Percentiles rank a stretch among this genome's conserved stretches.
These are phyloP conservation scores for Trididemnum nubilum DNA, from an alignment of 23 tunicate species.

Conservation along the genomic window DNA sequence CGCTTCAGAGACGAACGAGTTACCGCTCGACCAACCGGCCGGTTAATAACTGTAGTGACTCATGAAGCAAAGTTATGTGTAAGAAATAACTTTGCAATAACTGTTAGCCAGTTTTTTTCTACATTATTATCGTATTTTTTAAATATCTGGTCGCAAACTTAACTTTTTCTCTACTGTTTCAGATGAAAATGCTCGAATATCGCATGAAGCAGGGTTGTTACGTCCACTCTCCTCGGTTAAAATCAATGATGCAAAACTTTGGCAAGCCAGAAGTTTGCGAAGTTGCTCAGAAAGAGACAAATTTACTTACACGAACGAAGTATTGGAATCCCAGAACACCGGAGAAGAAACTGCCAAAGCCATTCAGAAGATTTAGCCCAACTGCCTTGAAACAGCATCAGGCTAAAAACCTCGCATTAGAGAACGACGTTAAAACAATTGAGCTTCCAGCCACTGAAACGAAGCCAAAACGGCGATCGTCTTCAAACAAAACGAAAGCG, in stretches of 20 bases:
- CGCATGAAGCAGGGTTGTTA: constrained; percentile 44
- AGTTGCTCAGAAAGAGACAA: constrained; percentile 51
- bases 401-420: neutral
- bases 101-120: no score
- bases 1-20: no score
- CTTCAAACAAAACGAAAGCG: neutral
- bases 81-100: no score
- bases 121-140: no score
- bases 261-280: constrained; percentile 50
- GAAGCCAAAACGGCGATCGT: neutral
- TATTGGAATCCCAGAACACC: constrained; percentile 44
- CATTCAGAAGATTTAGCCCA: neutral
- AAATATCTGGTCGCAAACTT: no score
- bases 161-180: no score
- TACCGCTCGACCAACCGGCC: no score
- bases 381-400: neutral
- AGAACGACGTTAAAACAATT: neutral
- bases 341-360: neutral
- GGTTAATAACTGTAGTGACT: no score
- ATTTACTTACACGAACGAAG: constrained; percentile 22
- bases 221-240: constrained; percentile 32
- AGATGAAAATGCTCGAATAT: constrained; percentile 64
- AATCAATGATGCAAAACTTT: constrained; percentile 40
- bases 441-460: neutral
- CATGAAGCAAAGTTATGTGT: no score